These are phyloP conservation scores for Phortica magna DNA, from an alignment of 2,888 invertebrate species.

Conservation along the genomic window DNA sequence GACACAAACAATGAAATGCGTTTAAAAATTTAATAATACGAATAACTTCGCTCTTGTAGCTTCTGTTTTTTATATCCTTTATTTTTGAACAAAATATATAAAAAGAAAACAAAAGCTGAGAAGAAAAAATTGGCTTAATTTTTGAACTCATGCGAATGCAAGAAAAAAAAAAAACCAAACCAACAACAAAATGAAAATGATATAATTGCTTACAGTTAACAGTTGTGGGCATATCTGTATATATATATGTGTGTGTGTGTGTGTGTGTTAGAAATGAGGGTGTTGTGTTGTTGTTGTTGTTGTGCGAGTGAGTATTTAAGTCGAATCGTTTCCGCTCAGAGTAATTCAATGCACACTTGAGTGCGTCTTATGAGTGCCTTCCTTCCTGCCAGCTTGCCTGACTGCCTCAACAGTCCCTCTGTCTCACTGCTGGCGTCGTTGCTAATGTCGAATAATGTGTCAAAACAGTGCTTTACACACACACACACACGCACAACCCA, in stretches of 20 bases:
- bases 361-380: constrained; percentile 49
- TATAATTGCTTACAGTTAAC: constrained; percentile 25
- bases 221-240: constrained; percentile 4
- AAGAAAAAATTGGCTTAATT: background rate
- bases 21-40: constrained; percentile 4
- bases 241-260: constrained; percentile 36
- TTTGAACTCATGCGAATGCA: background rate
- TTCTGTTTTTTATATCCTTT: background rate
- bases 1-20: constrained; percentile 12
- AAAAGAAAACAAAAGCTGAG: background rate
- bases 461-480: too few species aligned
- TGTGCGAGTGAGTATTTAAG: constrained; percentile 53
- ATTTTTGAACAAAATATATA: background rate
- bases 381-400: background rate
- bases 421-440: too few species aligned
- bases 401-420: too few species aligned
- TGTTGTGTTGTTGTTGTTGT: background rate
- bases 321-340: constrained; percentile 51
- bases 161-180: background rate
- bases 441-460: too few species aligned
- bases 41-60: background rate
- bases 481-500: too few species aligned
- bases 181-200: background rate
- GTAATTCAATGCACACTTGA: constrained; percentile 63
- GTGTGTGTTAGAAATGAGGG: background rate